Evolutionary conservation across 2,113 vertebrate genomes (phyloP).

Genomic region (Hiodon alosoides): DNA sequence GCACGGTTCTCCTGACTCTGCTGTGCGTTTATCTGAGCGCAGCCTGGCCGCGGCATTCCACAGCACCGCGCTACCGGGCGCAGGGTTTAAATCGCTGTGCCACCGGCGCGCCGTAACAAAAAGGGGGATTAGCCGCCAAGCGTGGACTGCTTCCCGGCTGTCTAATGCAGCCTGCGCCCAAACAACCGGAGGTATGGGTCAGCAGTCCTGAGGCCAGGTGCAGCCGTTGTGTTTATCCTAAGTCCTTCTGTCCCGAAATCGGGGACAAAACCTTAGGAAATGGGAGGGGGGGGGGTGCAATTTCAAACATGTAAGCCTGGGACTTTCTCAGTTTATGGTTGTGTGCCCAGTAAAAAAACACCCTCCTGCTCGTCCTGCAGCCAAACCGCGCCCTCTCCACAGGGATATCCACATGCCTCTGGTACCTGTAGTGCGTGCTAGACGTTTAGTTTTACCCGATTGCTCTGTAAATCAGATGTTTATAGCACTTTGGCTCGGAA

Average conservation of each 20-base stretch:
- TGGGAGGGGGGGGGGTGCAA: too few species aligned
- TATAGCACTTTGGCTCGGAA: not conserved
- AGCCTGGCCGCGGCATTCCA: constrained; percentile 1
- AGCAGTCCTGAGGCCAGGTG: not conserved
- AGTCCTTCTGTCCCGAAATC: too few species aligned
- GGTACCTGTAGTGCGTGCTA: not conserved
- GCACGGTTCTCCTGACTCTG: not conserved
- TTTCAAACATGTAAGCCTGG: too few species aligned
- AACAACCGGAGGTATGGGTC: constrained; percentile 18
- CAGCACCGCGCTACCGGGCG: not conserved
- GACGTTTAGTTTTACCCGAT: not conserved
- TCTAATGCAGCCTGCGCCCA: not conserved
- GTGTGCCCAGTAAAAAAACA: not conserved
- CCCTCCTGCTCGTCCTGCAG: too few species aligned
- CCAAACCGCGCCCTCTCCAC: not conserved
- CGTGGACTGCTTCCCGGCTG: not conserved
- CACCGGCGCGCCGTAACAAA: not conserved
- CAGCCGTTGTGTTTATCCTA: too few species aligned
- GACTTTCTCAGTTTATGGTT: too few species aligned
- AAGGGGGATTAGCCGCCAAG: constrained; percentile 13
- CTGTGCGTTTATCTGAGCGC: constrained; percentile 2
- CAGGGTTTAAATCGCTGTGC: not conserved
- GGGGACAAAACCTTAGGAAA: too few species aligned
- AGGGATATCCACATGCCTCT: not conserved
- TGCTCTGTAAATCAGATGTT: not conserved